phyloP scores from a whole-genome alignment of 2,888 invertebrate species.

The Teinopalpus imperialis region DNA sequence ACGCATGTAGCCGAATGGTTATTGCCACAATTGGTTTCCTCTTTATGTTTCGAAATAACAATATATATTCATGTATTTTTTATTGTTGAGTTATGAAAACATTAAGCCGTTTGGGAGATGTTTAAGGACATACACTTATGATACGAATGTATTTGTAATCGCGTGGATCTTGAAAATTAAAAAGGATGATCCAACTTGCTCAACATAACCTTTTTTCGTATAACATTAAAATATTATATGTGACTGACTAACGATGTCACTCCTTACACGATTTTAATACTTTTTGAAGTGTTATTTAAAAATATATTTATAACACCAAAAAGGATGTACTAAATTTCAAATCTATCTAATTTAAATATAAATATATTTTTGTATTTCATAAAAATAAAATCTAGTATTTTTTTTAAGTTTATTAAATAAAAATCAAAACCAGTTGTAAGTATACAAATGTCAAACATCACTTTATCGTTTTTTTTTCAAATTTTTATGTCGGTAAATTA shows the following conservation, averaged over 20 bases:
- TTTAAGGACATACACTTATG: conserved; percentile 4
- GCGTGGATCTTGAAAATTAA: conserved; percentile 9
- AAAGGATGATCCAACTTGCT: conserved; percentile 7
- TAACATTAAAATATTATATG: not conserved
- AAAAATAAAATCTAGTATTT: too few species aligned
- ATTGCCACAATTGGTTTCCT: conserved; percentile 12
- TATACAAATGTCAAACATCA: too few species aligned
- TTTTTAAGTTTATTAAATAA: too few species aligned
- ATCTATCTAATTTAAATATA: too few species aligned
- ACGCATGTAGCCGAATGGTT: conserved; percentile 13
- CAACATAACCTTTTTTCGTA: not conserved
- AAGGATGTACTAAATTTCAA: too few species aligned
- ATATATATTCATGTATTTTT: conserved; percentile 7
- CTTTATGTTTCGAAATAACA: conserved; percentile 4
- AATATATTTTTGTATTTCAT: too few species aligned
- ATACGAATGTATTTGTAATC: conserved; percentile 4
- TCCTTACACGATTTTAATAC: too few species aligned
- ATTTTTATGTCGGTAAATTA: too few species aligned
- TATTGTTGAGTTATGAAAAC: conserved; percentile 10
- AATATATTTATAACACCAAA: too few species aligned
- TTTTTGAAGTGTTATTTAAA: too few species aligned
- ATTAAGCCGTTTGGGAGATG: conserved; percentile 2
- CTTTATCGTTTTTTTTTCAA: too few species aligned
- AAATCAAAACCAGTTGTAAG: too few species aligned
- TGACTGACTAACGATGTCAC: not conserved